Evolutionary conservation across 1,140 invertebrate species (phyloP).

Genomic region (Rhopalosiphum maidis): DNA sequence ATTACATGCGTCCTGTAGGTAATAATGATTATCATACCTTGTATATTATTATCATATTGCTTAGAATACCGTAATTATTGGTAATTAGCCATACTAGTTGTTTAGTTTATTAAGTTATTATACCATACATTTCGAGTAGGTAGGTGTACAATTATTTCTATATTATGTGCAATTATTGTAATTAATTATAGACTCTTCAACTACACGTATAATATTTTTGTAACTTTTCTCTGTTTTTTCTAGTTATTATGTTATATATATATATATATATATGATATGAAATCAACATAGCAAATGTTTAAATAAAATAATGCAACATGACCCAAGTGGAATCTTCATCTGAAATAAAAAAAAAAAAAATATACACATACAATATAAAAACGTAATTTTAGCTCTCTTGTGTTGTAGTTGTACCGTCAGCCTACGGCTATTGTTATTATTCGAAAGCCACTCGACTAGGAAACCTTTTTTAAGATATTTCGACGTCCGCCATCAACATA

Average conservation of each 20-base stretch:
- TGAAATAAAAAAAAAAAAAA: not conserved
- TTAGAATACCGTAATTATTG: not conserved
- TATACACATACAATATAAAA: not conserved
- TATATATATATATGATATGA: not conserved
- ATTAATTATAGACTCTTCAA: not conserved
- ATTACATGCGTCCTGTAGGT: not conserved
- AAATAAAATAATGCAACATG: constrained; percentile 1
- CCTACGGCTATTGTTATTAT: not conserved
- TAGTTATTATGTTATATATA: not conserved
- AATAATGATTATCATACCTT: not conserved
- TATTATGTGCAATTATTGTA: not conserved
- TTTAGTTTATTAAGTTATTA: constrained; percentile 18
- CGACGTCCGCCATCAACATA: not conserved
- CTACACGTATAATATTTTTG: not conserved
- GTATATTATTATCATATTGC: not conserved
- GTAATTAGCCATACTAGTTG: not conserved
- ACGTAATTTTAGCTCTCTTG: not conserved
- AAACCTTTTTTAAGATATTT: not conserved
- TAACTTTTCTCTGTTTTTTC: not conserved
- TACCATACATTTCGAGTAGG: not conserved
- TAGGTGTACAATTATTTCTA: not conserved
- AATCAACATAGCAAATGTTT: not conserved
- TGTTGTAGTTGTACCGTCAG: not conserved
- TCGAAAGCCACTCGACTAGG: not conserved
- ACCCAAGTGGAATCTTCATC: not conserved